Conservation (phyloP, 2,888 invertebrate species). For the Halictus quadricinctus region DNA sequence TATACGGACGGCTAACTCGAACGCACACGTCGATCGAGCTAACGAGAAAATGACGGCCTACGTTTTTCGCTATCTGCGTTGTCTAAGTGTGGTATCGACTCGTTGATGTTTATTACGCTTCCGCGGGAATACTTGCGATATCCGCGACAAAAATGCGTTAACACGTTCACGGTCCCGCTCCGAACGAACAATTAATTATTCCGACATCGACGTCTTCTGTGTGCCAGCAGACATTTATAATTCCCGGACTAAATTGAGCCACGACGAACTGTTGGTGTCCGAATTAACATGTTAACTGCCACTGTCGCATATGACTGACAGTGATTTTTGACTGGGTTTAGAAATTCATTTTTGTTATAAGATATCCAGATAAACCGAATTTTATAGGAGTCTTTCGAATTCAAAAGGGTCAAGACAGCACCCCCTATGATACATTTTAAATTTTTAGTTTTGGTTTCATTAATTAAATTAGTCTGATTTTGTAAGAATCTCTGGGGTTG, state of each 20-base stretch:
- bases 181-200: not conserved
- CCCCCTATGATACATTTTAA: too few relatives aligned
- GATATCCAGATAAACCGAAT: too few relatives aligned
- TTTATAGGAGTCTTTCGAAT: too few relatives aligned
- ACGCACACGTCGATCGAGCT: constrained; percentile 47
- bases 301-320: too few relatives aligned
- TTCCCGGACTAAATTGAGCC: not conserved
- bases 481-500: too few relatives aligned
- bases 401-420: too few relatives aligned
- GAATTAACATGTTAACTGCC: too few relatives aligned
- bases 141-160: not conserved
- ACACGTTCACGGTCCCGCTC: not conserved
- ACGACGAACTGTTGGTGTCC: not conserved
- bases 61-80: constrained; percentile 20
- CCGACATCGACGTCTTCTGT: not conserved
- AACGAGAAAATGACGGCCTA: constrained; percentile 52
- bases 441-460: too few relatives aligned
- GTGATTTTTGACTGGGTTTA: too few relatives aligned
- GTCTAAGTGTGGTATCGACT: constrained; percentile 32
- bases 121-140: not conserved
- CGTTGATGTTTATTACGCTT: constrained; percentile 4
- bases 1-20: constrained; percentile 43
- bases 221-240: not conserved
- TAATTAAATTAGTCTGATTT: too few relatives aligned
- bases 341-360: too few relatives aligned